These are phyloP conservation scores for Muntiacus muntjak DNA, from an alignment of 2,113 vertebrate species.

Conservation along the genomic window DNA sequence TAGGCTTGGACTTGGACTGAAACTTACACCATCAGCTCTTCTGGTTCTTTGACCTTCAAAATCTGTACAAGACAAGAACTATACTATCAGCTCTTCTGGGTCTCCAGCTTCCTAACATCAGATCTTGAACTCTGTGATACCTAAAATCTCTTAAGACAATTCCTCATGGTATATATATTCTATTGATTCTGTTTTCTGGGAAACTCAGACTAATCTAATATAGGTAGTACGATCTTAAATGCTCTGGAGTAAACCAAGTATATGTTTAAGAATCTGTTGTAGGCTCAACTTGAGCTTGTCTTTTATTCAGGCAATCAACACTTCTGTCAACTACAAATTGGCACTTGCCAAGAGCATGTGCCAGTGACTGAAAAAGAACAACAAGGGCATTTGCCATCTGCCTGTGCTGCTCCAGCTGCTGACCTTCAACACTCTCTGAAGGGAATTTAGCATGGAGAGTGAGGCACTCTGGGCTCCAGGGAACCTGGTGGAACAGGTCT, in stretches of 20 bases:
- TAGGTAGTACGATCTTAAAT: neutral
- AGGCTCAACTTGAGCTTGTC: neutral
- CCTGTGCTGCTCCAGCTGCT: neutral
- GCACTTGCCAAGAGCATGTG: neutral
- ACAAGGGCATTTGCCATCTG: neutral
- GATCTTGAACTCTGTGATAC: neutral
- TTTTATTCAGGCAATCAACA: neutral
- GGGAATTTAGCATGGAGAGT: neutral
- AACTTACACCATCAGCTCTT: neutral
- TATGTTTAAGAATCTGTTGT: neutral
- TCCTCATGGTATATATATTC: neutral
- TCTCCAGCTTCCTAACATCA: neutral
- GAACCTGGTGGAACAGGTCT: neutral
- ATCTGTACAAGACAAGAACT: neutral
- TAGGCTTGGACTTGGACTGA: neutral
- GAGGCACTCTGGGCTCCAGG: neutral
- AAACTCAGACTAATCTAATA: neutral
- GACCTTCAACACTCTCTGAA: neutral
- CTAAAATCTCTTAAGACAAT: neutral
- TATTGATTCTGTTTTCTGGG: neutral
- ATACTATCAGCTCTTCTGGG: neutral
- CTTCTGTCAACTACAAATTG: neutral
- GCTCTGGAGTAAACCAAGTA: neutral
- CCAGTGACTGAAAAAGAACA: neutral
- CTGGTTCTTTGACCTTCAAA: rapidly evolving